Conservation (phyloP, 2,888 invertebrate species). For the Microplitis manilae region DNA sequence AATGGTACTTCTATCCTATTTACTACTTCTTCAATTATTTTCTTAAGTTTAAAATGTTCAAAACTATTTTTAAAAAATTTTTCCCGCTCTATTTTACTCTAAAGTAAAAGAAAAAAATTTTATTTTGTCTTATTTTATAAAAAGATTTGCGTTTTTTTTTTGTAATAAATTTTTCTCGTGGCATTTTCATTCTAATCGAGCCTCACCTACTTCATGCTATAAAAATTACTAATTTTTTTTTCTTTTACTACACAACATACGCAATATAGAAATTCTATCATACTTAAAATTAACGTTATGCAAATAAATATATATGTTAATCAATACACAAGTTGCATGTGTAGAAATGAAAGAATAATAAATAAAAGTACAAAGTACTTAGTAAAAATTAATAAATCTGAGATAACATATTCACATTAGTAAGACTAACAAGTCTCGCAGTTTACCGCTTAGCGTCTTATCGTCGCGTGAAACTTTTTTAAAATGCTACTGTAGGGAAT, state of each 20-base stretch:
- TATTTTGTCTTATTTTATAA: too few species aligned
- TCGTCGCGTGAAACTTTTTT: slow-evolving; percentile 32
- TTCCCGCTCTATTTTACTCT: too few species aligned
- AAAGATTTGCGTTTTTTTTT: too few species aligned
- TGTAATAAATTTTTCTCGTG: too few species aligned
- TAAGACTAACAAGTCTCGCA: slow-evolving; percentile 26
- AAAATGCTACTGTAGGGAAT: slow-evolving; percentile 9
- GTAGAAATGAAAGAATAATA: slow-evolving; percentile 23
- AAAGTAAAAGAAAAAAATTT: too few species aligned
- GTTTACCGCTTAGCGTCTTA: slow-evolving; percentile 13
- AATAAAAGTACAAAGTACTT: slow-evolving; percentile 25
- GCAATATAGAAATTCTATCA: not conserved
- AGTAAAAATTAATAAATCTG: slow-evolving; percentile 36
- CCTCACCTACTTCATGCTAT: too few species aligned
- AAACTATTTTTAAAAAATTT: too few species aligned
- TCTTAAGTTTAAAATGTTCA: too few species aligned
- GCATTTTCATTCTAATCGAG: too few species aligned
- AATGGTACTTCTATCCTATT: too few species aligned
- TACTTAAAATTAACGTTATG: not conserved
- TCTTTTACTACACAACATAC: not conserved
- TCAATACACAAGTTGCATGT: slow-evolving; percentile 29
- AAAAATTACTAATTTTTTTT: not conserved
- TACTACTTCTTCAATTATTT: too few species aligned
- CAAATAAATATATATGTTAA: not conserved
- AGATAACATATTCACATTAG: slow-evolving; percentile 33